phyloP scores from a whole-genome alignment of 2,797 vertebrate genomes.

The Zalophus californianus region DNA sequence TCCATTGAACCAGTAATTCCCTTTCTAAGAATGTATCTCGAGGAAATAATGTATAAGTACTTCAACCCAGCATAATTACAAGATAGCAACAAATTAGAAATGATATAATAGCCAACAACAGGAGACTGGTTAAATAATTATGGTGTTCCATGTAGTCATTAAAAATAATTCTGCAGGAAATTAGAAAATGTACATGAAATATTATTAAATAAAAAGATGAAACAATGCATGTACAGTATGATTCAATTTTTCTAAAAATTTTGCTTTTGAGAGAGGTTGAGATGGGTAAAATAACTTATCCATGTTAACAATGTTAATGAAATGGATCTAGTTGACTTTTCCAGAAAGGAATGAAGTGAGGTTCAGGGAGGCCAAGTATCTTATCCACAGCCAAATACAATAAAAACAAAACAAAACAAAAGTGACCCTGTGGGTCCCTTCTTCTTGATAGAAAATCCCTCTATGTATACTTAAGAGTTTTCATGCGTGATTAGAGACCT shows the following conservation, averaged over 20 bases:
- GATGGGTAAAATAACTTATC: not conserved
- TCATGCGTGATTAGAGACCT: not conserved
- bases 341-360: not conserved
- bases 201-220: conserved; percentile 46
- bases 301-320: not conserved
- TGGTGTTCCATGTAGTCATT: conserved; percentile 38
- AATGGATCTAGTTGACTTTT: not conserved
- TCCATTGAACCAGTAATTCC: conserved; percentile 19
- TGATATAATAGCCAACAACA: conserved; percentile 40
- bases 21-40: conserved; percentile 16
- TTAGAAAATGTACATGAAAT: conserved; percentile 15
- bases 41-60: conserved; percentile 55
- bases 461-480: not conserved
- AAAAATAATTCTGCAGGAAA: conserved; percentile 59
- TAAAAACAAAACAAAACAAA: not conserved
- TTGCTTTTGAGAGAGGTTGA: not conserved
- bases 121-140: conserved; percentile 43
- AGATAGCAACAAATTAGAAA: conserved; percentile 59
- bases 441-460: not conserved
- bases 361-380: not conserved
- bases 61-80: conserved; percentile 25
- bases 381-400: not conserved
- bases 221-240: not conserved
- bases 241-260: conserved; percentile 26
- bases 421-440: not conserved